Percentiles rank a stretch among this genome's conserved stretches.
phyloP scores from a whole-genome alignment of 2,113 vertebrate genomes.

The Mesitornis unicolor region DNA sequence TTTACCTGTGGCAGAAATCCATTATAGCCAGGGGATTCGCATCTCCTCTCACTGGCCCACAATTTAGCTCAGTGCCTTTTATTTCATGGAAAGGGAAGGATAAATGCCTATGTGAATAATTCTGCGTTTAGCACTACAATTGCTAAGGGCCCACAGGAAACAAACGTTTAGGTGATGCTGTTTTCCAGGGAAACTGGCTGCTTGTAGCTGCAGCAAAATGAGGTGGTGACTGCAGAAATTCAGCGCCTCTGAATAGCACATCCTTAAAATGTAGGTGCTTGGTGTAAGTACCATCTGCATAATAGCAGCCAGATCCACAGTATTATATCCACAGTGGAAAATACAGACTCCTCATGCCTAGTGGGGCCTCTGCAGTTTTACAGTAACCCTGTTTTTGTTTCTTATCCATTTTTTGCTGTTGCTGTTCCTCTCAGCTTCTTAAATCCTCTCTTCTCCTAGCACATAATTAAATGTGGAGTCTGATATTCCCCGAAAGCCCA shows the following conservation, averaged over 20 bases:
- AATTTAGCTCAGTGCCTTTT: background rate
- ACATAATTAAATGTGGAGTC: background rate
- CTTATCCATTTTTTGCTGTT: background rate
- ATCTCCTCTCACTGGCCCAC: background rate
- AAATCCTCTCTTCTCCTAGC: background rate
- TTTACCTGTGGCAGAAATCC: slow-evolving; percentile 17
- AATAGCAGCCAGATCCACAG: background rate
- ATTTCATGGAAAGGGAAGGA: background rate
- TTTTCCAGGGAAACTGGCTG: background rate
- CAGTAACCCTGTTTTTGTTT: background rate
- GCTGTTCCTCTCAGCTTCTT: background rate
- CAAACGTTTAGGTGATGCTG: background rate
- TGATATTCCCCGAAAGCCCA: background rate
- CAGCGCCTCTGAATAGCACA: background rate
- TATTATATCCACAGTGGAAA: background rate
- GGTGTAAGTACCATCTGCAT: background rate
- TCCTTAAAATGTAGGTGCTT: background rate
- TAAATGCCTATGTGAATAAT: background rate
- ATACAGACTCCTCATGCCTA: background rate
- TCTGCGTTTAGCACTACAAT: slow-evolving; percentile 12
- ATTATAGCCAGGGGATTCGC: background rate
- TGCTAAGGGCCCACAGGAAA: slow-evolving; percentile 22
- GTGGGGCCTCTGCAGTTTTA: background rate
- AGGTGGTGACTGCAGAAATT: background rate
- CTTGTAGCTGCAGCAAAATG: background rate